These are phyloP conservation scores for Chiridota heheva DNA, from an alignment of 35 echinoderm and acorn worm species.

Conservation along the genomic window DNA sequence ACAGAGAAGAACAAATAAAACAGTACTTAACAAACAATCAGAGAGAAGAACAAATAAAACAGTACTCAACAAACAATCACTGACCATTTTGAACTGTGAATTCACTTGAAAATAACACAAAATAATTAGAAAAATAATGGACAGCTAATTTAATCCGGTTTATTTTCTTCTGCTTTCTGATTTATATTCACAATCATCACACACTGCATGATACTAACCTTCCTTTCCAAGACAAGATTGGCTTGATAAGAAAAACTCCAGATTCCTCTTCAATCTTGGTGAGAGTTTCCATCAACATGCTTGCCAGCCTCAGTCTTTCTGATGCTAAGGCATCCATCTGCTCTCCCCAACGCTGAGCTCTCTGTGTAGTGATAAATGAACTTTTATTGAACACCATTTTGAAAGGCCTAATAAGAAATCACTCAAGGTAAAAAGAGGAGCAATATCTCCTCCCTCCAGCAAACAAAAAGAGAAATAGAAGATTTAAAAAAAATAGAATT, in stretches of 20 bases:
- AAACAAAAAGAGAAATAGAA: too few relatives aligned
- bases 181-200: too few relatives aligned
- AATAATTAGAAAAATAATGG: too few relatives aligned
- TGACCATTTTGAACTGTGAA: too few relatives aligned
- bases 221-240: slow-evolving; percentile 95
- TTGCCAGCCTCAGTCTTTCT: slow-evolving; percentile 73
- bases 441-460: background rate
- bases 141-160: too few relatives aligned
- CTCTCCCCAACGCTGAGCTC: slow-evolving; percentile 95
- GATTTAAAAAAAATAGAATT: too few relatives aligned
- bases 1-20: too few relatives aligned
- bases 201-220: slow-evolving; percentile 70
- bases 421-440: background rate
- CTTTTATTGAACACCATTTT: background rate
- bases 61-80: too few relatives aligned
- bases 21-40: too few relatives aligned
- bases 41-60: too few relatives aligned
- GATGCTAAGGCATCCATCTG: slow-evolving; percentile 86
- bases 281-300: slow-evolving; percentile 80
- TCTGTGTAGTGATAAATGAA: slow-evolving; percentile 39
- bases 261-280: slow-evolving; percentile 89
- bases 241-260: slow-evolving; percentile 98
- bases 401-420: background rate
- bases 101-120: too few relatives aligned
- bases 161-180: too few relatives aligned